Conservation (phyloP, 2,113 vertebrate species). For the Motacilla alba region DNA sequence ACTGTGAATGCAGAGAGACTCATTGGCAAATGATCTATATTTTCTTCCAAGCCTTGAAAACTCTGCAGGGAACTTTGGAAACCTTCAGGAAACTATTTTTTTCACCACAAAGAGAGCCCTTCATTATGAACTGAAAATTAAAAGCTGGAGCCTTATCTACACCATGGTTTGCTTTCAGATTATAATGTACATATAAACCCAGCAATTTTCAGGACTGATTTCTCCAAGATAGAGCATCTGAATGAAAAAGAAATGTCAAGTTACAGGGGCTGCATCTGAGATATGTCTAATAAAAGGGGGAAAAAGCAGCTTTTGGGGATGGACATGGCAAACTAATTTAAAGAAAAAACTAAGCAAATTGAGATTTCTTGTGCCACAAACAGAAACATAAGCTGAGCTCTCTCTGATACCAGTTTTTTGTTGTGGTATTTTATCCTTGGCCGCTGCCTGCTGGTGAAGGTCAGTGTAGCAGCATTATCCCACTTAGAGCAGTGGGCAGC, state of each 20-base stretch:
- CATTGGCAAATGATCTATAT: slow-evolving; percentile 31
- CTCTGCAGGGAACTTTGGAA: slow-evolving; percentile 35
- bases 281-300: slow-evolving; percentile 4
- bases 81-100: slow-evolving; percentile 64
- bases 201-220: background rate
- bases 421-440: background rate
- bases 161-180: slow-evolving; percentile 26
- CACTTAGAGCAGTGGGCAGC: background rate
- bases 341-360: background rate
- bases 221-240: background rate
- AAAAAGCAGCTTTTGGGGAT: background rate
- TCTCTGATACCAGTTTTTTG: background rate
- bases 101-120: slow-evolving; percentile 33
- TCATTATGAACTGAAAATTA: slow-evolving; percentile 67
- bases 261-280: slow-evolving; percentile 6
- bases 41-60: slow-evolving; percentile 55
- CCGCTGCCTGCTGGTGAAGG: background rate
- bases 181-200: background rate
- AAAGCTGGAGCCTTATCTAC: slow-evolving; percentile 35
- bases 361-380: background rate
- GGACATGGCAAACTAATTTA: background rate
- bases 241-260: slow-evolving; percentile 7
- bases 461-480: background rate
- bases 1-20: background rate
- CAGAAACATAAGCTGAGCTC: background rate